Conservation (phyloP, 2,797 vertebrate genomes). For the Enteromius afrohamiltoni region DNA sequence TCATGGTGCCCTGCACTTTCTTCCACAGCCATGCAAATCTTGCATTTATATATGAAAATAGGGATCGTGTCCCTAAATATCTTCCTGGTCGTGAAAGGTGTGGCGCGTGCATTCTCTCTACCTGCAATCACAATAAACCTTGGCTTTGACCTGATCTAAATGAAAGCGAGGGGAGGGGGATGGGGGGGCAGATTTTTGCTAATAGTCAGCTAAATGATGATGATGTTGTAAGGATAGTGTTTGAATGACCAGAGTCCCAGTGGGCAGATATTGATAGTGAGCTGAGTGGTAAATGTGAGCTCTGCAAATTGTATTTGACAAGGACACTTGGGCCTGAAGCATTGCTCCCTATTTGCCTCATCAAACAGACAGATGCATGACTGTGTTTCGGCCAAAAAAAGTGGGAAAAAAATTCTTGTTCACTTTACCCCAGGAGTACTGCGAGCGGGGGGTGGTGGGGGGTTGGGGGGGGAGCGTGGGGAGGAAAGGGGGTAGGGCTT, state of each 20-base stretch:
- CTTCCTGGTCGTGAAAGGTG: constrained; percentile 57
- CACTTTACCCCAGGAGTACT: constrained; percentile 50
- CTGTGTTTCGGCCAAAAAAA: constrained; percentile 32
- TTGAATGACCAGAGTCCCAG: constrained; percentile 72
- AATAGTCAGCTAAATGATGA: constrained; percentile 77
- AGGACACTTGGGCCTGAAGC: constrained; percentile 75
- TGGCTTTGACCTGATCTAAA: constrained; percentile 46
- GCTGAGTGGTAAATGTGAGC: constrained; percentile 67
- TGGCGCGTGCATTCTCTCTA: constrained; percentile 25
- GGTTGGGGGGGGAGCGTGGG: neutral
- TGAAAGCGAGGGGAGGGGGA: constrained; percentile 50
- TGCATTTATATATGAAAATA: constrained; percentile 64
- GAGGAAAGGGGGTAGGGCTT: neutral
- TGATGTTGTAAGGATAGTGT: constrained; percentile 70
- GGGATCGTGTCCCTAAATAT: constrained; percentile 47
- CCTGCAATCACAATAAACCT: constrained; percentile 45
- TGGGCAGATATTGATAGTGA: constrained; percentile 69
- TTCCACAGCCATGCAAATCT: constrained; percentile 63
- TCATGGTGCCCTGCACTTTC: constrained; percentile 51
- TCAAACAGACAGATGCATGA: constrained; percentile 64
- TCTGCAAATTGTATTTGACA: constrained; percentile 78
- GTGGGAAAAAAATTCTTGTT: constrained; percentile 48
- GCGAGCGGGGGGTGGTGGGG: too few species aligned
- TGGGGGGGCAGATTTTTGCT: constrained; percentile 57
- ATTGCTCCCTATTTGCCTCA: constrained; percentile 73